Conservation (phyloP, 2,113 vertebrate genomes). For the Thryonomys swinderianus region DNA sequence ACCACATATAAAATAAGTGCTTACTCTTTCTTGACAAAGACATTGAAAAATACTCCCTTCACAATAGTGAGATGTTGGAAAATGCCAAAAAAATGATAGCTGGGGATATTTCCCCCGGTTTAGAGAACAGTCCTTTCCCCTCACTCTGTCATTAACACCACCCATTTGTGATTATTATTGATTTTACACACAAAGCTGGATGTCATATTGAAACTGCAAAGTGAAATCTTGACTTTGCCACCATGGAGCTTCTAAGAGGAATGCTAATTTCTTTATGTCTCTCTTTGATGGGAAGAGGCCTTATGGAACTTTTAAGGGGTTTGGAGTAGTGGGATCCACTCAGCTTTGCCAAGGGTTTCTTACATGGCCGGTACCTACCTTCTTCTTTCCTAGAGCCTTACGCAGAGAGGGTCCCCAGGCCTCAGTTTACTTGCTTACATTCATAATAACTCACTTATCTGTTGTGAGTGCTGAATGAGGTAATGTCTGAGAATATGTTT, state of each 20-base stretch:
- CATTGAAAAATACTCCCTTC: conserved; percentile 35
- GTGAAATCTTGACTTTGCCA: background rate
- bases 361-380: background rate
- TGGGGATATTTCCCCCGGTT: conserved; percentile 7
- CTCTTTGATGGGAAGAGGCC: background rate
- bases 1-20: background rate
- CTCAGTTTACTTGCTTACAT: conserved; percentile 14
- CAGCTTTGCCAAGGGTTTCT: background rate
- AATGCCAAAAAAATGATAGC: conserved; percentile 31
- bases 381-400: background rate
- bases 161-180: background rate
- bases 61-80: background rate
- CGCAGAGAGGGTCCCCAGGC: background rate
- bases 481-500: conserved; percentile 23
- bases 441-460: background rate
- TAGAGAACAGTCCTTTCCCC: conserved; percentile 16
- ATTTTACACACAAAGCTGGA: background rate
- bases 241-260: background rate
- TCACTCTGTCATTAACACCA: background rate
- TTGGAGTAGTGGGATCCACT: background rate
- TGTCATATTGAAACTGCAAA: background rate
- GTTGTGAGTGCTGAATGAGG: conserved; percentile 15
- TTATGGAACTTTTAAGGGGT: background rate
- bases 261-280: background rate
- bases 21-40: background rate